These are phyloP conservation scores for Drosophila mettleri DNA, from an alignment of 2,888 invertebrate species.

Conservation along the genomic window DNA sequence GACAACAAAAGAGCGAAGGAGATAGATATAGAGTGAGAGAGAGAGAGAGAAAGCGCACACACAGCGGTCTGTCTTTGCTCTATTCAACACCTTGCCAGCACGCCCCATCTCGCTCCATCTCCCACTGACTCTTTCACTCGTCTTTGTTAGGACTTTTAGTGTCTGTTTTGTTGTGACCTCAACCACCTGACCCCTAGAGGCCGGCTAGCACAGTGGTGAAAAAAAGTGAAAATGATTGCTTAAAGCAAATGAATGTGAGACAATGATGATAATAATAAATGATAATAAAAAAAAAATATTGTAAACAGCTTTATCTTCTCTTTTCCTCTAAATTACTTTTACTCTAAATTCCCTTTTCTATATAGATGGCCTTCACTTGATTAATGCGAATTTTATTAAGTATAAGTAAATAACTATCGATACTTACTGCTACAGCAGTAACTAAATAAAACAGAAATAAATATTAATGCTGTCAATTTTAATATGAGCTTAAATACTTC, in stretches of 20 bases:
- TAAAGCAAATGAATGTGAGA: not conserved
- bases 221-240: not conserved
- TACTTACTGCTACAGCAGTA: no score
- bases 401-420: no score
- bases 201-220: conserved; percentile 45
- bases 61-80: conserved; percentile 10
- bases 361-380: no score
- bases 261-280: not conserved
- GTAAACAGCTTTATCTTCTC: no score
- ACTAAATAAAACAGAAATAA: no score
- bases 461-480: no score
- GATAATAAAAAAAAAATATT: not conserved
- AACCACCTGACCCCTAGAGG: conserved; percentile 70
- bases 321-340: no score
- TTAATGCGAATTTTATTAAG: no score
- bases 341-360: no score
- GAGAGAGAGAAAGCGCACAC: not conserved
- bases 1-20: conserved; percentile 58
- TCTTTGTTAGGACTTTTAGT: conserved; percentile 59
- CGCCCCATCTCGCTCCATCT: conserved; percentile 4
- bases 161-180: conserved; percentile 73
- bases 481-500: not conserved
- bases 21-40: conserved; percentile 7
- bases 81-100: conserved; percentile 3
- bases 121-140: conserved; percentile 13